Percentiles rank a stretch among this genome's conserved stretches.
These are phyloP conservation scores for Leucoma salicis DNA, from an alignment of 2,888 invertebrate genomes.

Conservation along the genomic window DNA sequence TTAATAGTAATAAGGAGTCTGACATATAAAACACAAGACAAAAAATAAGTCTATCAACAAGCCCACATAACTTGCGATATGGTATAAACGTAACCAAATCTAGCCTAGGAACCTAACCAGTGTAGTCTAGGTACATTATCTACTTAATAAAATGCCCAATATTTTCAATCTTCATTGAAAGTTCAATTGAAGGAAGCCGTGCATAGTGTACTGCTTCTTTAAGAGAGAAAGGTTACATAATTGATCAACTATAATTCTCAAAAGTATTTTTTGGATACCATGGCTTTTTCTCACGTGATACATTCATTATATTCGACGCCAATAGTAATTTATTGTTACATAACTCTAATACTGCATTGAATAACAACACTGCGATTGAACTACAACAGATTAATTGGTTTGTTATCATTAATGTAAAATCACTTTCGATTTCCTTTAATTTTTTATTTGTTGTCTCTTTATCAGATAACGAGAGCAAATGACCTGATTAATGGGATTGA, in stretches of 20 bases:
- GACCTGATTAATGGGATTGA: conserved; percentile 36
- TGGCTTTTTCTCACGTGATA: conserved; percentile 4
- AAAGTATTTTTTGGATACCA: background rate
- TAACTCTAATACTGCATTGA: conserved; percentile 26
- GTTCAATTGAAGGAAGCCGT: no score
- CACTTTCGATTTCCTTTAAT: conserved; percentile 46
- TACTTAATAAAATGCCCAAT: no score
- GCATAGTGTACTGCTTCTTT: no score
- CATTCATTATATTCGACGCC: conserved; percentile 13
- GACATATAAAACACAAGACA: no score
- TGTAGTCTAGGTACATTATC: no score
- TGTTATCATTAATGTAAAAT: conserved; percentile 43
- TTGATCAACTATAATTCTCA: background rate
- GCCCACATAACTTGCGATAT: no score
- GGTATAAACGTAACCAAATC: no score
- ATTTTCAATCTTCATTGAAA: no score
- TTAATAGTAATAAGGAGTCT: conserved; percentile 34
- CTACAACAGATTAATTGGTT: conserved; percentile 40
- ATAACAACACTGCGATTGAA: conserved; percentile 18
- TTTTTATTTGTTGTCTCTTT: conserved; percentile 31
- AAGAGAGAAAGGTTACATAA: conserved; percentile 3
- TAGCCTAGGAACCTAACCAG: no score
- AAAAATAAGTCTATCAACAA: no score
- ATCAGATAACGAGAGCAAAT: conserved; percentile 35
- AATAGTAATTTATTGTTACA: conserved; percentile 29